Base-by-base conservation (phyloP, 1,140 invertebrate species). In the Melitaea cinxia region DNA sequence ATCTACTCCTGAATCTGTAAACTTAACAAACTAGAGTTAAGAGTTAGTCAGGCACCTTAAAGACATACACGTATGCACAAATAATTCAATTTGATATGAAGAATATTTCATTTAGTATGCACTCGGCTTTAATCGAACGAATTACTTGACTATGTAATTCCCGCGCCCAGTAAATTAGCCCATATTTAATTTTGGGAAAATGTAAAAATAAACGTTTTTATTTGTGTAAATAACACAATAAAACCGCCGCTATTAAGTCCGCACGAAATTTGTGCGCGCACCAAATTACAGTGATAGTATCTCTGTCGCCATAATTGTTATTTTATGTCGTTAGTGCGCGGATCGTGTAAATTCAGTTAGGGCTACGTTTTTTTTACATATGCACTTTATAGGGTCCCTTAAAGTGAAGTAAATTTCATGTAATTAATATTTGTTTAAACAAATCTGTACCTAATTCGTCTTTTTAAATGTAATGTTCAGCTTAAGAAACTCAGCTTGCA, bases 171-270 rank as follows among this genome's bases (percentile, higher is more conserved):
- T 69, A 81, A 88, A 88, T 88, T 89, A 79, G 87, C 73, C 82
- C 80, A 83, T 90, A 88, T 90, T 88, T 88, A 90, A 90, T 90
- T 88, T 90, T 88, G 83, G 85, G 85, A 88, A 90, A 90, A 90
- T 90, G 85, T 90, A 82, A 82, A 87, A 90, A 90, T 90, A 90
- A 90, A 89, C 85, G 86, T 90, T 90, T 90, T 89, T 88, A 90
- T 90, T 90, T 88, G 88, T 90, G 88, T 90, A 90, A 90, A 89
- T 90, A 89, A 88, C 85, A 88, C 88, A 90, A 90, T 89, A 88
- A 88, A 88, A 82, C 82, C 75, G 80, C 67, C 75, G 69, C 76
- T 58, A 84, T 88, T 87, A 85, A 73, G 69, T 56, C 72, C 53
- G 76, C 81, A 81, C 77, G 78, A 75, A 83, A 85, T 83, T 85